A percentile compares a stretch with the other conserved stretches of the same genome.
phyloP scores from a whole-genome alignment of 2,113 vertebrate species.

The Cebus imitator region DNA sequence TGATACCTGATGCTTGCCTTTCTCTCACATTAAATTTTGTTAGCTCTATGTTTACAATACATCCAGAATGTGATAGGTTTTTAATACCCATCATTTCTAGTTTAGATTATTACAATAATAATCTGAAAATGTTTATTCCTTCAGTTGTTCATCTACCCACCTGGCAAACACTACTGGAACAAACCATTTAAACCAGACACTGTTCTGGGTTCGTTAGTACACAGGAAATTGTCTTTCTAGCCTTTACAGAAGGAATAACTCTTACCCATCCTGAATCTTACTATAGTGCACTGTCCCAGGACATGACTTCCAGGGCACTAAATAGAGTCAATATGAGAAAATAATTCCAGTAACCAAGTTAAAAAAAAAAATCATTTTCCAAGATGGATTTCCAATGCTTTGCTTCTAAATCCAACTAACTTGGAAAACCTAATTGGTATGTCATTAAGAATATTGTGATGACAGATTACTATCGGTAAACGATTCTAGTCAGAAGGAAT shows the following conservation, averaged over 20 bases:
- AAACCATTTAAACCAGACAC: not conserved
- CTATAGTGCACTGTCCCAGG: not conserved
- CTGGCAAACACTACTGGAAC: not conserved
- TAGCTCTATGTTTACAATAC: not conserved
- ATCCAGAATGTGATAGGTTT: not conserved
- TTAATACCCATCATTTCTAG: not conserved
- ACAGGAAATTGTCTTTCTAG: not conserved
- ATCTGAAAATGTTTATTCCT: conserved; percentile 1
- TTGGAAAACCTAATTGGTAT: not conserved
- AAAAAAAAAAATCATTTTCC: conserved; percentile 7
- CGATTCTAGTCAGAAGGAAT: conserved; percentile 4
- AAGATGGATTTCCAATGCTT: not conserved
- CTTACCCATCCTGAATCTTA: not conserved
- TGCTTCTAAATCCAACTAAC: conserved; percentile 20
- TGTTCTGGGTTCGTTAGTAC: not conserved
- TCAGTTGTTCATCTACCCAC: not conserved
- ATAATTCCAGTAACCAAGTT: not conserved
- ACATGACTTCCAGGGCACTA: not conserved
- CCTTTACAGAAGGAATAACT: not conserved
- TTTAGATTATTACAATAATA: not conserved
- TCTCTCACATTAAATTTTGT: not conserved
- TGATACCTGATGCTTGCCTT: not conserved
- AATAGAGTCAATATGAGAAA: not conserved
- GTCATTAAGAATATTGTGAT: not conserved
- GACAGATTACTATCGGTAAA: not conserved